phyloP scores from a whole-genome alignment of 1,140 invertebrate species.

The Lutraria rhynchaena region DNA sequence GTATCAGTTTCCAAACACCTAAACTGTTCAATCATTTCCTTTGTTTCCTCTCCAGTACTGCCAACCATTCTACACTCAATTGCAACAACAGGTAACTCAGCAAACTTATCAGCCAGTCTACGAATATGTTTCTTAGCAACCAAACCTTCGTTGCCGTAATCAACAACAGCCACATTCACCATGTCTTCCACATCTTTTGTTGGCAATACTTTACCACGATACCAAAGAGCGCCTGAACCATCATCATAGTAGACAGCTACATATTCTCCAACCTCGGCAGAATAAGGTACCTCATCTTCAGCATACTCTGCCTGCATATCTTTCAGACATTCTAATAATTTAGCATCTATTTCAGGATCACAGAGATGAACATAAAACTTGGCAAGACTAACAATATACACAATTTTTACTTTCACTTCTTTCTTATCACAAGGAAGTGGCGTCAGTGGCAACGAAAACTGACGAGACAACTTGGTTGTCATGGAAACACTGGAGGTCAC shows the following conservation, averaged over 20 bases:
- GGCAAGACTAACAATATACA: slow-evolving; percentile 22
- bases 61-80: slow-evolving; percentile 30
- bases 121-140: slow-evolving; percentile 32
- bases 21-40: slow-evolving; percentile 17
- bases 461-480: not conserved
- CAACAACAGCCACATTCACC: slow-evolving; percentile 11
- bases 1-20: not conserved
- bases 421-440: not conserved
- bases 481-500: not conserved
- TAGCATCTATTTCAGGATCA: slow-evolving; percentile 10
- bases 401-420: not conserved
- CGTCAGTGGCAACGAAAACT: not conserved
- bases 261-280: slow-evolving; percentile 23
- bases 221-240: slow-evolving; percentile 28
- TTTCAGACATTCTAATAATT: slow-evolving; percentile 5
- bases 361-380: slow-evolving; percentile 28
- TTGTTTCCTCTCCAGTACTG: slow-evolving; percentile 8
- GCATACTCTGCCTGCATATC: slow-evolving; percentile 4
- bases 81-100: slow-evolving; percentile 4
- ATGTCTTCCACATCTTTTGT: not conserved
- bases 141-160: slow-evolving; percentile 44
- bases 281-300: not conserved
- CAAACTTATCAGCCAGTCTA: slow-evolving; percentile 9
- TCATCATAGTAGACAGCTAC: slow-evolving; percentile 28
- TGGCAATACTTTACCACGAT: slow-evolving; percentile 30